These are phyloP conservation scores for Eulemur rubriventer DNA, from an alignment of 2,797 vertebrate species.

Conservation along the genomic window DNA sequence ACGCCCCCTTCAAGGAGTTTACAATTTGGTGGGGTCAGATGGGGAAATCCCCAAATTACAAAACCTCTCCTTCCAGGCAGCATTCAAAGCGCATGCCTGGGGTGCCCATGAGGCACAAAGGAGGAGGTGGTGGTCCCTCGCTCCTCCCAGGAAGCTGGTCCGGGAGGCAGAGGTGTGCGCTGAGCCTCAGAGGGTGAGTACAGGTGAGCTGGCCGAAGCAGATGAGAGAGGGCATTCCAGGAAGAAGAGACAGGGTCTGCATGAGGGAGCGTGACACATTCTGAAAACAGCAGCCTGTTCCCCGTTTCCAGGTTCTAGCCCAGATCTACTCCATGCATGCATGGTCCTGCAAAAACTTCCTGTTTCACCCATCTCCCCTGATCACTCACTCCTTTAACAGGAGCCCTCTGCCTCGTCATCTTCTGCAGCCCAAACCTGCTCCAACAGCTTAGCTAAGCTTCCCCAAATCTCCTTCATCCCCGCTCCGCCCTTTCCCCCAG, in stretches of 20 bases:
- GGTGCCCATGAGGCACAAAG: neutral
- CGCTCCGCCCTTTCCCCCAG: neutral
- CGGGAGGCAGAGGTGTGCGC: neutral
- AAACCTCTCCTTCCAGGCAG: neutral
- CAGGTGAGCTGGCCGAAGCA: neutral
- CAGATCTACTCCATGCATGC: neutral
- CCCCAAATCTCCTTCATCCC: too few relatives aligned
- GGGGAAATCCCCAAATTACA: neutral
- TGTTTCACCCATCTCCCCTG: neutral
- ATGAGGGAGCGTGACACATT: neutral
- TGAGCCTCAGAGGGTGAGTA: neutral
- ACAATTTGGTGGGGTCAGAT: neutral
- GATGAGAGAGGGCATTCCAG: neutral
- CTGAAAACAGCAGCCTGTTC: neutral
- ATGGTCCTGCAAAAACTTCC: neutral
- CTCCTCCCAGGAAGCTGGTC: neutral
- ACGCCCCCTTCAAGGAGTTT: neutral
- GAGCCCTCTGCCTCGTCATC: neutral
- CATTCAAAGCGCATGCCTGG: neutral
- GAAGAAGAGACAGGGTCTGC: neutral
- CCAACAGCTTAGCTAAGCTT: neutral
- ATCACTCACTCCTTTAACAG: neutral
- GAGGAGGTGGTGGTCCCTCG: neutral
- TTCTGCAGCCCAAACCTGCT: neutral
- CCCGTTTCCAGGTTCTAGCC: neutral